Conservation (phyloP, 2,888 invertebrate species). For the Callyntrura sp. region DNA sequence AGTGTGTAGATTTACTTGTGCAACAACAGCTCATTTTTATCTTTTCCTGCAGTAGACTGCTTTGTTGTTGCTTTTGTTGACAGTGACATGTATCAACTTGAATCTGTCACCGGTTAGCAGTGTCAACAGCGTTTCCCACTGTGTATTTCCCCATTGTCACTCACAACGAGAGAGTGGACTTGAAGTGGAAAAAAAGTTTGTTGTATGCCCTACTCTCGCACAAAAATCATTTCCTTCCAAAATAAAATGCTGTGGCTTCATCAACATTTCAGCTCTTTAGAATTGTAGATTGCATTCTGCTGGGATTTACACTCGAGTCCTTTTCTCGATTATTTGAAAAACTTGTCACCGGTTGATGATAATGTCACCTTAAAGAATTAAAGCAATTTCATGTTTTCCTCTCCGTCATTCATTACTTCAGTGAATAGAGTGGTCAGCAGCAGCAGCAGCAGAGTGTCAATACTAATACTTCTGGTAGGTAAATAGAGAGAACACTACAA, state of each 20-base stretch:
- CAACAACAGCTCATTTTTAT: not conserved
- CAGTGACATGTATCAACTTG: conserved; percentile 65
- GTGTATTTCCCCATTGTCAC: conserved; percentile 44
- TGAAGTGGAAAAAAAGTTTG: conserved; percentile 45
- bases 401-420: conserved; percentile 27
- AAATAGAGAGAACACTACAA: conserved; percentile 15
- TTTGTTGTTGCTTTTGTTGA: conserved; percentile 47
- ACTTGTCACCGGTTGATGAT: not conserved
- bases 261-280: conserved; percentile 6
- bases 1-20: conserved; percentile 21
- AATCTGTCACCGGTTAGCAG: conserved; percentile 62
- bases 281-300: conserved; percentile 41
- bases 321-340: not conserved
- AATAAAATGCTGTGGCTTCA: not conserved
- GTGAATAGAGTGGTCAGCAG: conserved; percentile 56
- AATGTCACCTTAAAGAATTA: conserved; percentile 23
- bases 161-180: conserved; percentile 15
- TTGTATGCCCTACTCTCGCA: not conserved
- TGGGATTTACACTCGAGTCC: conserved; percentile 24
- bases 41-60: not conserved
- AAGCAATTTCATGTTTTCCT: conserved; percentile 45
- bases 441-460: no score
- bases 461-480: conserved; percentile 37
- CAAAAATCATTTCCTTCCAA: conserved; percentile 30
- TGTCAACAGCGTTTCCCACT: conserved; percentile 50